Percentiles rank a stretch among this genome's conserved stretches.
Conservation (phyloP, 2,888 invertebrate genomes). For the Spatulosminthurus flaviceps region DNA sequence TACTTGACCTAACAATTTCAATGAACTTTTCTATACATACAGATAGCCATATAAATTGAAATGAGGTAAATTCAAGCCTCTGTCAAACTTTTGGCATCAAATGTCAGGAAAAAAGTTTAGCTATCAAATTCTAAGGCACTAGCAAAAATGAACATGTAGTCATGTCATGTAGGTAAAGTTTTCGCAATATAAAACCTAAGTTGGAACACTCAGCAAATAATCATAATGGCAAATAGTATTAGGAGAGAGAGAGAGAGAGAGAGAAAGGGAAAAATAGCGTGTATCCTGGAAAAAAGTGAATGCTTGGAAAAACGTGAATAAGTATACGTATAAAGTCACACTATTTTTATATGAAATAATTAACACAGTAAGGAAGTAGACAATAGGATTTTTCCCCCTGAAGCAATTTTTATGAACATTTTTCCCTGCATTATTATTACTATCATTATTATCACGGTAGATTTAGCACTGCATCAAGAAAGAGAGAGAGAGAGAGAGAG, state of each 20-base stretch:
- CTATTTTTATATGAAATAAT: too few species aligned
- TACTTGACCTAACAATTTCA: neutral
- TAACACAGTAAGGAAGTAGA: too few species aligned
- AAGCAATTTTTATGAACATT: too few species aligned
- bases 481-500: too few species aligned
- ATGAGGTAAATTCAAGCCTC: neutral
- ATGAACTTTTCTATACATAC: neutral
- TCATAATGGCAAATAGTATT: neutral
- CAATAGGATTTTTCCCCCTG: too few species aligned
- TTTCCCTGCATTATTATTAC: neutral
- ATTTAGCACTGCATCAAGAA: neutral
- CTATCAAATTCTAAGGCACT: neutral
- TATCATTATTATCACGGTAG: slow-evolving; percentile 12
- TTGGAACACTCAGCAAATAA: neutral
- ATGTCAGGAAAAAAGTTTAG: neutral
- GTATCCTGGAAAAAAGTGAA: neutral
- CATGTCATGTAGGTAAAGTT: neutral
- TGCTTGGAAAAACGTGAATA: too few species aligned
- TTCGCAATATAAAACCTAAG: neutral
- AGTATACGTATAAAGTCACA: too few species aligned
- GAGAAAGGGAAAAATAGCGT: too few species aligned
- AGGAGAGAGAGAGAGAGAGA: too few species aligned
- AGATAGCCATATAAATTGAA: neutral
- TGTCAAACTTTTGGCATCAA: slow-evolving; percentile 10
- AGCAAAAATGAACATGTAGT: neutral